Percentiles rank a stretch among this genome's conserved stretches.
phyloP scores from a whole-genome alignment of 2,797 vertebrate species.

The Phalloptychus januarius region DNA sequence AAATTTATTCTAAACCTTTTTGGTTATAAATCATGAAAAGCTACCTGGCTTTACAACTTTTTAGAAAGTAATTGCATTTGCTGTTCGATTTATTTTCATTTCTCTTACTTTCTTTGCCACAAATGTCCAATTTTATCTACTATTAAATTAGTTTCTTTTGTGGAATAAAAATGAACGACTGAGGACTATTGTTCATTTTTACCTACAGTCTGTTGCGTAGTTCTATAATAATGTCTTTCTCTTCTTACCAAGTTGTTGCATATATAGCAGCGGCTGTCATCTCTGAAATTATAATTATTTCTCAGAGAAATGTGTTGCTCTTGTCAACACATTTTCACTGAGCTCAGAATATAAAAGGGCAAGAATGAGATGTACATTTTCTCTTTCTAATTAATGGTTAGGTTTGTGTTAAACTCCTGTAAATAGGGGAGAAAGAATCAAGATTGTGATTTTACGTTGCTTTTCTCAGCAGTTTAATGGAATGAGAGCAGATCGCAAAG shows the following conservation, averaged over 20 bases:
- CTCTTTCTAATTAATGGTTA: slow-evolving; percentile 12
- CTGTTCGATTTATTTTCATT: neutral
- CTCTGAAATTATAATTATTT: neutral
- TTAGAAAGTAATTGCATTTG: neutral
- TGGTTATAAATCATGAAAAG: neutral
- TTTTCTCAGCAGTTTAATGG: no score
- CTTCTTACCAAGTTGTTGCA: neutral
- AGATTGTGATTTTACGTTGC: no score
- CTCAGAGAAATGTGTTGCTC: neutral
- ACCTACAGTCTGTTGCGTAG: neutral
- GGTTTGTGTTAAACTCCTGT: neutral
- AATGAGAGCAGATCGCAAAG: no score
- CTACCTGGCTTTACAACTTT: neutral
- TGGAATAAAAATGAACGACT: neutral
- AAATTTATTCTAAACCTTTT: neutral
- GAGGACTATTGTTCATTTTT: neutral
- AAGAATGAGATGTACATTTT: slow-evolving; percentile 14
- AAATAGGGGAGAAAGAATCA: no score
- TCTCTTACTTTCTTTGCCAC: neutral
- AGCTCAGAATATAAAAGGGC: slow-evolving; percentile 3
- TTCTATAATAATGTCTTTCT: neutral
- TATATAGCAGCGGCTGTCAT: neutral
- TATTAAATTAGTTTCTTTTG: neutral
- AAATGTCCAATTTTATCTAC: neutral
- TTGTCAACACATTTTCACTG: neutral